These are phyloP conservation scores for Pagetopsis macropterus DNA, from an alignment of 2,797 vertebrate species.

Conservation along the genomic window DNA sequence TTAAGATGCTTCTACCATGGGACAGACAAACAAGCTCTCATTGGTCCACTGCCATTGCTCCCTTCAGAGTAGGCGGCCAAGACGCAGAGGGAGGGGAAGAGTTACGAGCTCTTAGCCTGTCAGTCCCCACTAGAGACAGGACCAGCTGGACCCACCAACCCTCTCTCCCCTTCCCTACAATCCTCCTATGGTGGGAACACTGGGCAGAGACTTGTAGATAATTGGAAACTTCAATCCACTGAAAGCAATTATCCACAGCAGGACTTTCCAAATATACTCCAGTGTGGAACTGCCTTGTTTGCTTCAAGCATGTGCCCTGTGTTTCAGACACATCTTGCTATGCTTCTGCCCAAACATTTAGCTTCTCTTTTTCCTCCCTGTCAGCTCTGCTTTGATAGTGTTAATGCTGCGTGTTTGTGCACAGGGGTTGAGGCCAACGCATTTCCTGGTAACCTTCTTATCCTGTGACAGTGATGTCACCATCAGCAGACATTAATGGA, in stretches of 20 bases:
- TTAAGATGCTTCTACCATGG: conserved; percentile 77
- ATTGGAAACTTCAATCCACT: conserved; percentile 82
- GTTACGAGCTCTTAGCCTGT: conserved; percentile 62
- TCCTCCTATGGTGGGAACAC: conserved; percentile 69
- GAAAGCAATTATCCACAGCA: conserved; percentile 80
- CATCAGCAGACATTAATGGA: conserved; percentile 66
- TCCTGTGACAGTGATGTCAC: conserved; percentile 74
- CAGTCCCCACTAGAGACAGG: conserved; percentile 65
- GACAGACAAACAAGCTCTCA: conserved; percentile 67
- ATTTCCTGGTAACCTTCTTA: conserved; percentile 64
- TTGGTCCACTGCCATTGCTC: conserved; percentile 60
- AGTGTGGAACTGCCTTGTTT: conserved; percentile 61
- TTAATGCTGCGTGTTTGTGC: conserved; percentile 41
- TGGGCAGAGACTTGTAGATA: conserved; percentile 70
- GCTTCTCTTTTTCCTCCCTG: conserved; percentile 22
- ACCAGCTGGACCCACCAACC: conserved; percentile 71
- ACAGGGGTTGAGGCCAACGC: conserved; percentile 50
- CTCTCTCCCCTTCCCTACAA: conserved; percentile 42
- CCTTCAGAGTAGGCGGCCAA: conserved; percentile 50
- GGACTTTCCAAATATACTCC: conserved; percentile 80
- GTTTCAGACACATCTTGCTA: conserved; percentile 53
- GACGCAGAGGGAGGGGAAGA: conserved; percentile 64
- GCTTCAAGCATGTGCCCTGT: conserved; percentile 54
- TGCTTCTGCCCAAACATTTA: conserved; percentile 33
- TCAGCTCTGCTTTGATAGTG: conserved; percentile 41